Conservation (phyloP, 1,140 invertebrate genomes). For the Eupristina koningsbergeri region DNA sequence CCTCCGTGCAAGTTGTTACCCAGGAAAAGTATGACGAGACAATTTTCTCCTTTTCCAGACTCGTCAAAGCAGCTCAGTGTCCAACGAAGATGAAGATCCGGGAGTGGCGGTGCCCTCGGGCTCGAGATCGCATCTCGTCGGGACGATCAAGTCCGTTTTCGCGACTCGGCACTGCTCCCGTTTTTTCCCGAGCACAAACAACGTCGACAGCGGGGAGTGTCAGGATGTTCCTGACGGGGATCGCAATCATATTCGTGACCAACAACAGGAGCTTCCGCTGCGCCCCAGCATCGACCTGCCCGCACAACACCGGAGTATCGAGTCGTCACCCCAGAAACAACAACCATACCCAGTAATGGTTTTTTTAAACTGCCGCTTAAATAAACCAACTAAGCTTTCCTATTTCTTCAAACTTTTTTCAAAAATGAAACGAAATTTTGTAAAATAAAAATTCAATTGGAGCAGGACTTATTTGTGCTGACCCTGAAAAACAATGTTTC, state of each 20-base stretch:
- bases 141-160: constrained; percentile 52
- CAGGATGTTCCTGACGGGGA: constrained; percentile 28
- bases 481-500: no score
- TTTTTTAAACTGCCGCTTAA: no score
- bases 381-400: no score
- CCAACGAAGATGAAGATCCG: constrained; percentile 61
- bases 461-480: no score
- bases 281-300: background rate
- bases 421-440: no score
- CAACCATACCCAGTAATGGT: background rate
- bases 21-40: no score
- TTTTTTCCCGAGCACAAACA: constrained; percentile 44
- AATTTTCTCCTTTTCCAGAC: constrained; percentile 59
- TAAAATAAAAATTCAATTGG: no score
- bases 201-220: constrained; percentile 43
- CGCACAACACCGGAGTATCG: background rate
- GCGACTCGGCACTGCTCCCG: constrained; percentile 50
- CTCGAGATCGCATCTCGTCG: constrained; percentile 52
- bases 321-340: background rate
- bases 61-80: constrained; percentile 65
- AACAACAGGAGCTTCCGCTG: background rate
- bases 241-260: background rate
- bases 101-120: constrained; percentile 58
- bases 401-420: no score
- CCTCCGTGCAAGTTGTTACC: no score